These are phyloP conservation scores for Amphiprion clarkii DNA, from an alignment of 2,797 vertebrate genomes.

Conservation along the genomic window DNA sequence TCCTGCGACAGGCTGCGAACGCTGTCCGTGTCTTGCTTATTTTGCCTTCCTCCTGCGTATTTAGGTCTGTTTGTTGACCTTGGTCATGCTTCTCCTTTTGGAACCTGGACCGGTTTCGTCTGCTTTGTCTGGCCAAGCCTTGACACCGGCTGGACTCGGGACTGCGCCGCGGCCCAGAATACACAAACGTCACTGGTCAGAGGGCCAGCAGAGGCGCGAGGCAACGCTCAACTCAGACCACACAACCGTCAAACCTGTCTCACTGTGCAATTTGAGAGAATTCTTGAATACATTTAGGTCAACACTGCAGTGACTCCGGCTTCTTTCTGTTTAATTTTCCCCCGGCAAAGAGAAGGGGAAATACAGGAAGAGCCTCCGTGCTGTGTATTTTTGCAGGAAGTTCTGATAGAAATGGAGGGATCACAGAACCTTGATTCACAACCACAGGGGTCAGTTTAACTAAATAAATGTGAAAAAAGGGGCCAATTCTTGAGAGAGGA, in stretches of 20 bases:
- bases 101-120: slow-evolving; percentile 56
- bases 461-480: slow-evolving; percentile 67
- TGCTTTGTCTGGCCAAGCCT: slow-evolving; percentile 67
- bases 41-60: slow-evolving; percentile 70
- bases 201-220: slow-evolving; percentile 51
- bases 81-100: slow-evolving; percentile 60
- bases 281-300: slow-evolving; percentile 40
- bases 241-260: slow-evolving; percentile 58
- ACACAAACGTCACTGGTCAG: slow-evolving; percentile 68
- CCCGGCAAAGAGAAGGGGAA: slow-evolving; percentile 39
- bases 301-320: slow-evolving; percentile 31
- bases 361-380: slow-evolving; percentile 56
- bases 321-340: slow-evolving; percentile 61
- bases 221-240: slow-evolving; percentile 45
- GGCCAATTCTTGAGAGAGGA: slow-evolving; percentile 29
- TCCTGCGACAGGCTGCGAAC: slow-evolving; percentile 33
- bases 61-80: slow-evolving; percentile 77
- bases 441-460: slow-evolving; percentile 72
- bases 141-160: slow-evolving; percentile 59
- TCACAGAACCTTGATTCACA: slow-evolving; percentile 67
- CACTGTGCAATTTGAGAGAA: slow-evolving; percentile 40
- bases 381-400: slow-evolving; percentile 78
- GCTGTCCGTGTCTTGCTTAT: slow-evolving; percentile 68
- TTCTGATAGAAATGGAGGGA: slow-evolving; percentile 66
- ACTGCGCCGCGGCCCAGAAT: slow-evolving; percentile 57